phyloP scores from a whole-genome alignment of 2,797 vertebrate species.

The Anguilla obscura region DNA sequence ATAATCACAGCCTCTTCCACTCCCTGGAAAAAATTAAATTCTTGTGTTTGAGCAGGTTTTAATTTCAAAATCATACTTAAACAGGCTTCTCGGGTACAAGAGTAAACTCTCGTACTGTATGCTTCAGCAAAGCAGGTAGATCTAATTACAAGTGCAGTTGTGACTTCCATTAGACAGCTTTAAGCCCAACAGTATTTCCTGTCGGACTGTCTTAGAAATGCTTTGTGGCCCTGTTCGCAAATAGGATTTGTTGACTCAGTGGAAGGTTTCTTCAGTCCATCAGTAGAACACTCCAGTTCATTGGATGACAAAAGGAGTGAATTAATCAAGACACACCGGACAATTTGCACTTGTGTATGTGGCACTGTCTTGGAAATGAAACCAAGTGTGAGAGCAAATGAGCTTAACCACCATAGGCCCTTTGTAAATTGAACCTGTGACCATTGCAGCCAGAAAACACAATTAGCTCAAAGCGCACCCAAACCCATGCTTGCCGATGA shows the following conservation, averaged over 20 bases:
- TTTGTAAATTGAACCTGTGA: neutral
- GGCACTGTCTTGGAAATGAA: neutral
- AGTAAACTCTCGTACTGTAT: neutral
- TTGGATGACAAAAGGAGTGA: neutral
- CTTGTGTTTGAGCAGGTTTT: neutral
- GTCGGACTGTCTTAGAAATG: neutral
- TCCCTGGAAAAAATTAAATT: neutral
- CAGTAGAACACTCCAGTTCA: neutral
- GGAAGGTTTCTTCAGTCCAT: neutral
- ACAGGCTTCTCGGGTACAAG: neutral
- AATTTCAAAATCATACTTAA: neutral
- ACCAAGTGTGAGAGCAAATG: neutral
- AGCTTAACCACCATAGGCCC: neutral
- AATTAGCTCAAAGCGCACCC: neutral
- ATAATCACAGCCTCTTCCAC: neutral
- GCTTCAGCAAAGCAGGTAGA: neutral
- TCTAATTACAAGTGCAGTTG: neutral
- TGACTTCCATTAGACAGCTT: neutral
- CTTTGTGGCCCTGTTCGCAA: constrained; percentile 2
- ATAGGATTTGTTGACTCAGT: constrained; percentile 15
- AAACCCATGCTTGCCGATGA: neutral
- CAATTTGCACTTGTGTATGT: neutral
- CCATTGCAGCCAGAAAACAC: neutral
- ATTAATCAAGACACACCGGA: constrained; percentile 14
- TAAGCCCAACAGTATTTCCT: neutral